These are phyloP conservation scores for Serripes groenlandicus DNA, from an alignment of 2,888 invertebrate species.

Conservation along the genomic window DNA sequence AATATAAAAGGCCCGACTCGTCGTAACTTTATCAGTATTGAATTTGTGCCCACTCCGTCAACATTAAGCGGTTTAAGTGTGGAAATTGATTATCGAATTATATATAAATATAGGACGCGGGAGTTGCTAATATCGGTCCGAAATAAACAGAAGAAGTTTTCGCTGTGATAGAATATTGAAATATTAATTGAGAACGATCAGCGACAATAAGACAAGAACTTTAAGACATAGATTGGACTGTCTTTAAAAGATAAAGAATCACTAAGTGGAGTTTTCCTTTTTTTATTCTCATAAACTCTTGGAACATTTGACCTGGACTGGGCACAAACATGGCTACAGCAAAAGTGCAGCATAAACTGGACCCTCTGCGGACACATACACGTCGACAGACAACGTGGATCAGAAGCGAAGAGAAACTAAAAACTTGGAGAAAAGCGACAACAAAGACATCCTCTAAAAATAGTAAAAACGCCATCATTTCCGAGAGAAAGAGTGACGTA, in stretches of 20 bases:
- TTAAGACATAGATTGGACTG: too few relatives aligned
- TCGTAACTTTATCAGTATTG: conserved; percentile 19
- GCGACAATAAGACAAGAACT: background rate
- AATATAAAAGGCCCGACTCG: conserved; percentile 4
- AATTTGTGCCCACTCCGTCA: background rate
- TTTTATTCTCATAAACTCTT: too few relatives aligned
- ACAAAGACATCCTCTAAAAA: conserved; percentile 29
- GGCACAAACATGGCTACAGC: conserved; percentile 17
- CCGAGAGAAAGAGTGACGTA: conserved; percentile 72
- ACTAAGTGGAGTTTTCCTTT: too few relatives aligned
- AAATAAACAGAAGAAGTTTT: conserved; percentile 15
- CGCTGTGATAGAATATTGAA: conserved; percentile 3
- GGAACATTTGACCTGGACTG: too few relatives aligned
- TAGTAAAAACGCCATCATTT: conserved; percentile 41
- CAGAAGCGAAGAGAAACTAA: conserved; percentile 68
- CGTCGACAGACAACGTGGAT: conserved; percentile 67
- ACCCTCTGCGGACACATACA: background rate
- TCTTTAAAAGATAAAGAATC: too few relatives aligned
- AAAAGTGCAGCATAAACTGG: conserved; percentile 21
- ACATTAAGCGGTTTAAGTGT: conserved; percentile 19
- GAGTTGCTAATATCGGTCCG: conserved; percentile 14
- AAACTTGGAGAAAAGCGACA: conserved; percentile 66
- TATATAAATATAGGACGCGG: background rate
- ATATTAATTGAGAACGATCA: conserved; percentile 10
- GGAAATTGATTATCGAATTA: conserved; percentile 2